Percentiles rank a stretch among this genome's conserved stretches.
Evolutionary conservation across 2,888 invertebrate species (phyloP).

Genomic region (Phortica okadai): DNA sequence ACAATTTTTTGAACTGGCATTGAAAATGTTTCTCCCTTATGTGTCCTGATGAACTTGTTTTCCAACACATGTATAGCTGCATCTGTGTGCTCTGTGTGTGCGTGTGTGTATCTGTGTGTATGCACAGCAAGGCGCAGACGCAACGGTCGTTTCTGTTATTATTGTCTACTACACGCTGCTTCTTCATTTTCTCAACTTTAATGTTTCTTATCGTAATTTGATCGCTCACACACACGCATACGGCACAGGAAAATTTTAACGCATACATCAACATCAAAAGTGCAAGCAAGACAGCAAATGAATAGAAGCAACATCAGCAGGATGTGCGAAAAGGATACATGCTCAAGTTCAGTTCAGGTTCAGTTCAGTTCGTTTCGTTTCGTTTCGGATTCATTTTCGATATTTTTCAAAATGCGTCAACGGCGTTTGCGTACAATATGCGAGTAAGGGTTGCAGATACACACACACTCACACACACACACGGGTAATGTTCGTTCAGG

Average conservation of each 20-base stretch:
- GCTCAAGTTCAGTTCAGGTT: no score
- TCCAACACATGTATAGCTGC: not conserved
- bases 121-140: not conserved
- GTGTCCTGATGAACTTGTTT: not conserved
- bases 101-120: not conserved
- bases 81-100: not conserved
- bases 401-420: not conserved
- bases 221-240: conserved; percentile 20
- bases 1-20: no score
- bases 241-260: not conserved
- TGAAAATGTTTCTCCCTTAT: not conserved
- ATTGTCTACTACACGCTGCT: not conserved
- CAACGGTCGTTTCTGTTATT: not conserved
- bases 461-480: not conserved
- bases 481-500: not conserved
- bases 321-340: not conserved
- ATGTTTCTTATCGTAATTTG: conserved; percentile 36
- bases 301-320: not conserved
- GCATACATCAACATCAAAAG: not conserved
- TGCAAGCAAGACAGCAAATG: not conserved
- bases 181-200: not conserved
- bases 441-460: not conserved
- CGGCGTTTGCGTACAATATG: conserved; percentile 20
- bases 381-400: not conserved
- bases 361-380: not conserved